These are phyloP conservation scores for Palaemon carinicauda DNA, from an alignment of 1,140 invertebrate genomes.

Conservation along the genomic window DNA sequence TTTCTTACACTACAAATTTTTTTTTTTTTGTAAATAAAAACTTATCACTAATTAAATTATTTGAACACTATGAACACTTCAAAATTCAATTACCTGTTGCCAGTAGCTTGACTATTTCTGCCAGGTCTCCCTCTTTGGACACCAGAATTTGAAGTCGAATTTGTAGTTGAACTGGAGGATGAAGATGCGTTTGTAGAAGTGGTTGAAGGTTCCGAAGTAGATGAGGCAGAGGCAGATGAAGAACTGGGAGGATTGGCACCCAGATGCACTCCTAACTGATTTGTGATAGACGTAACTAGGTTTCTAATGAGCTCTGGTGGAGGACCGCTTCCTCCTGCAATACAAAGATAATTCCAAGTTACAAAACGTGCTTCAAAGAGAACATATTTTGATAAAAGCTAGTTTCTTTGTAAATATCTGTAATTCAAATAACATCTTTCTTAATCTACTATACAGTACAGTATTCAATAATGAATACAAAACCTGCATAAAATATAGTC, in stretches of 20 bases:
- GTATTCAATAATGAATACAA: conserved; percentile 1
- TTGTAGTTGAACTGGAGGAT: neutral
- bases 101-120: conserved; percentile 57
- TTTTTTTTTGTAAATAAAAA: too few species aligned
- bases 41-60: too few species aligned
- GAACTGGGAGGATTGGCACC: conserved; percentile 57
- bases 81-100: conserved; percentile 54
- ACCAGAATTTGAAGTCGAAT: conserved; percentile 18
- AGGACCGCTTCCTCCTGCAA: conserved; percentile 62
- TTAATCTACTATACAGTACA: neutral
- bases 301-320: conserved; percentile 70
- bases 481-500: conserved; percentile 62
- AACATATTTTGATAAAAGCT: too few species aligned
- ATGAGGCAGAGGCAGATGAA: conserved; percentile 21
- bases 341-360: conserved; percentile 1
- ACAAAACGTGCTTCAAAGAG: neutral
- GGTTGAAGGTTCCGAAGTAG: conserved; percentile 15
- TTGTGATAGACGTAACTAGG: conserved; percentile 71
- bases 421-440: too few species aligned
- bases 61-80: too few species aligned
- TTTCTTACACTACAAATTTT: too few species aligned
- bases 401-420: too few species aligned
- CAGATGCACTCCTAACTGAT: conserved; percentile 63
- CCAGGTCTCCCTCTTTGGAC: conserved; percentile 28
- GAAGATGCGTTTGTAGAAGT: conserved; percentile 3